phyloP scores from a whole-genome alignment of 2,888 invertebrate species.

The Frankliniella fusca region DNA sequence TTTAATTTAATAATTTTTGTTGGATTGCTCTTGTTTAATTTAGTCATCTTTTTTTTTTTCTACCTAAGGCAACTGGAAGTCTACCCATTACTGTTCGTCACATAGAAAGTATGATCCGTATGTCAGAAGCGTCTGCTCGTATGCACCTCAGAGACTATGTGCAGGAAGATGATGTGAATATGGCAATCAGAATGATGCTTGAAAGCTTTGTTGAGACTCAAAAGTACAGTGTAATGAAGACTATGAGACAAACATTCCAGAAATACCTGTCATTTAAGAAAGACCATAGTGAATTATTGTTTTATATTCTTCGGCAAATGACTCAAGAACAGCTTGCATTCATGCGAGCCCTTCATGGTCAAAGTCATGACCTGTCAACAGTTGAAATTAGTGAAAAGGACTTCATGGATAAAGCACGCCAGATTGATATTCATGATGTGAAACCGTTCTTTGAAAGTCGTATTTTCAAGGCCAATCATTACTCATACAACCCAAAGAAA shows the following conservation, averaged over 20 bases:
- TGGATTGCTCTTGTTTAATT: slow-evolving; percentile 31
- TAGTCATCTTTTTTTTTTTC: slow-evolving; percentile 36
- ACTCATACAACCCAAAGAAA: slow-evolving; percentile 74
- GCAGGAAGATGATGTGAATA: slow-evolving; percentile 90
- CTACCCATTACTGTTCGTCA: slow-evolving; percentile 97
- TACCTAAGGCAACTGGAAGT: slow-evolving; percentile 78
- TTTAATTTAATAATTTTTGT: slow-evolving; percentile 6
- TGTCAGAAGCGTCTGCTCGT: slow-evolving; percentile 95
- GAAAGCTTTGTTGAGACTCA: slow-evolving; percentile 99
- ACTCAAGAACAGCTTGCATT: slow-evolving; percentile 87
- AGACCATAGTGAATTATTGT: slow-evolving; percentile 91
- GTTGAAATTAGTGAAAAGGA: slow-evolving; percentile 85
- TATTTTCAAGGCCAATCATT: slow-evolving; percentile 83
- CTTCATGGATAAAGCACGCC: slow-evolving; percentile 76
- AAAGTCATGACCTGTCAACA: slow-evolving; percentile 52
- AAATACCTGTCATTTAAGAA: slow-evolving; percentile 89
- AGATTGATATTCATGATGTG: slow-evolving; percentile 83
- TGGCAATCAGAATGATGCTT: slow-evolving; percentile 94
- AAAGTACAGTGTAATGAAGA: slow-evolving; percentile 95
- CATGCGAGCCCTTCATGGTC: slow-evolving; percentile 65
- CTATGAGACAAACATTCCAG: slow-evolving; percentile 93
- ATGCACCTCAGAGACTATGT: slow-evolving; percentile 91
- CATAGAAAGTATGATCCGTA: slow-evolving; percentile 95
- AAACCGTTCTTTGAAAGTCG: slow-evolving; percentile 88
- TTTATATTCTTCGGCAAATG: slow-evolving; percentile 90